Conservation (phyloP, 2,888 invertebrate genomes). For the Torymus texanus region DNA sequence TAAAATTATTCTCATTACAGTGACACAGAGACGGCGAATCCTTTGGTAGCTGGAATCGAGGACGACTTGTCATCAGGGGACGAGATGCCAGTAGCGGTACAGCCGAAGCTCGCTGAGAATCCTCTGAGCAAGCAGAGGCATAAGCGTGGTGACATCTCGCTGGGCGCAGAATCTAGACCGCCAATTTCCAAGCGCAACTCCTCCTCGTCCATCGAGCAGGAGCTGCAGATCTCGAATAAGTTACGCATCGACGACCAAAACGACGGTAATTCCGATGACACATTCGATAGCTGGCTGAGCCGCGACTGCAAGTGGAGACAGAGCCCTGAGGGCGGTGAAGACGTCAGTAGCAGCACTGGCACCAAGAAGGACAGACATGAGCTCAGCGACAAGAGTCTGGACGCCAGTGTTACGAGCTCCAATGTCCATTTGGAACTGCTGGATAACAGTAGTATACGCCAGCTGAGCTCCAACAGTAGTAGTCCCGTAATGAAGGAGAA, state of each 20-base stretch:
- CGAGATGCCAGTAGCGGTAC: conserved; percentile 66
- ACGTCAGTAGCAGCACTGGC: conserved; percentile 76
- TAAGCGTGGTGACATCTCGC: conserved; percentile 65
- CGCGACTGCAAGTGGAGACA: conserved; percentile 83
- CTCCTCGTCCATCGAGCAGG: conserved; percentile 70
- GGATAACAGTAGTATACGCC: conserved; percentile 70
- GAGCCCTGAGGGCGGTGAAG: conserved; percentile 85
- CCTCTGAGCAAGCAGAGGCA: conserved; percentile 71
- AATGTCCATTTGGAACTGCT: conserved; percentile 77
- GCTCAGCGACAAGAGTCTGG: conserved; percentile 71
- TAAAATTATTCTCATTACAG: conserved; percentile 71
- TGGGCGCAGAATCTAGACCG: conserved; percentile 63
- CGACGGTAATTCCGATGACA: conserved; percentile 68
- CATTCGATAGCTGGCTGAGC: conserved; percentile 80
- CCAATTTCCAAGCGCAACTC: conserved; percentile 68
- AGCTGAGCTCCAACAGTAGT: conserved; percentile 69
- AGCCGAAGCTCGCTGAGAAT: conserved; percentile 69
- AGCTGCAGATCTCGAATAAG: conserved; percentile 66
- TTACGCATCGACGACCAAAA: conserved; percentile 63
- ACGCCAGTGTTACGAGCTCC: conserved; percentile 77
- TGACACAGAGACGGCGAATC: conserved; percentile 85
- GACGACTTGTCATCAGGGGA: conserved; percentile 88
- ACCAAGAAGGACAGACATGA: conserved; percentile 76
- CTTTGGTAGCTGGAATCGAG: conserved; percentile 88
- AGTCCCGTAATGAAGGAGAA: conserved; percentile 73